These are phyloP conservation scores for Apodemia mormo DNA, from an alignment of 2,888 invertebrate genomes.

Conservation along the genomic window DNA sequence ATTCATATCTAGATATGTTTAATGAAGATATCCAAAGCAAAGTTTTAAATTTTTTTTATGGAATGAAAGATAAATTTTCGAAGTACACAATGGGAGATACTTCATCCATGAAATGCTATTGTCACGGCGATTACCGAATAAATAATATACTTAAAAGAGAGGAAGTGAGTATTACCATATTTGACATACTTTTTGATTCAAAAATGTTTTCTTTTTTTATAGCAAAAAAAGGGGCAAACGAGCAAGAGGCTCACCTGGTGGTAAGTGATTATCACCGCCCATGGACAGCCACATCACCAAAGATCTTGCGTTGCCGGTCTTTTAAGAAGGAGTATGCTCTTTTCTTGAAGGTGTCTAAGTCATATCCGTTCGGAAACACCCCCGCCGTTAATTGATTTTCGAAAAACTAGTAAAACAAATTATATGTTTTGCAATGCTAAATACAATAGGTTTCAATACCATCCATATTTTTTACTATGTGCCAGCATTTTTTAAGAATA, in stretches of 20 bases:
- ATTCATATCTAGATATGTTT: conserved; percentile 37
- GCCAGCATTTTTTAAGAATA: too few relatives aligned
- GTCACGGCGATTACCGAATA: conserved; percentile 46
- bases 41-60: conserved; percentile 35
- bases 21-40: conserved; percentile 37
- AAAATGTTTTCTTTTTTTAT: not conserved
- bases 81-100: conserved; percentile 35
- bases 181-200: not conserved
- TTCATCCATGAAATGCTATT: conserved; percentile 36
- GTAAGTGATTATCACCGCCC: too few relatives aligned
- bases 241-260: too few relatives aligned
- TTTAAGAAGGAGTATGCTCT: too few relatives aligned
- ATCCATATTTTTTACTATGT: too few relatives aligned
- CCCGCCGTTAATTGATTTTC: not conserved
- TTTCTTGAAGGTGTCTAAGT: too few relatives aligned
- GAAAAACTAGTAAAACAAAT: not conserved
- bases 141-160: conserved; percentile 45
- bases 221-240: too few relatives aligned
- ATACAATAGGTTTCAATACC: not conserved
- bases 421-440: not conserved
- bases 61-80: conserved; percentile 37
- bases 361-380: too few relatives aligned
- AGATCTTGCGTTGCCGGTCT: too few relatives aligned
- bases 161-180: conserved; percentile 38
- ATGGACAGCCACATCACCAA: too few relatives aligned